Evolutionary conservation across 2,113 vertebrate genomes (phyloP), one percentile per base, ranked within the genome.

Genomic region (Pedionomus torquatus): DNA sequence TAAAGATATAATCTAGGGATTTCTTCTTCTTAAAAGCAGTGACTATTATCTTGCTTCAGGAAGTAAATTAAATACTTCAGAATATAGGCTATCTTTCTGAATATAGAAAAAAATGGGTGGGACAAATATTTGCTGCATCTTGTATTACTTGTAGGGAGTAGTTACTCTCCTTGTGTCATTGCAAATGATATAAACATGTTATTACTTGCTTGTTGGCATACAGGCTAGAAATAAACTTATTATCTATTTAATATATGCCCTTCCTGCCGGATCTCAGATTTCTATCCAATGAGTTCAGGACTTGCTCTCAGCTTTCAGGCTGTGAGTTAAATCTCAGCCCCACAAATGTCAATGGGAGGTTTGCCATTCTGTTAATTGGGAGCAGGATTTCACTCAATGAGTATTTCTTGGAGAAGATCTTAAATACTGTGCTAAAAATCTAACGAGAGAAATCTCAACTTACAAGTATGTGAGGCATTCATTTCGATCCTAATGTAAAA

Each of bases 71-170:
- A 78, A 65, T 79, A 35, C 60, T 87, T 91, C 49, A 93, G 66
- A 87, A 89, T 72, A 49, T 14, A 72, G 48, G 17, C 30, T 87
- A 24, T 71, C 17, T 77, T 95, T 94, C 71, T 87, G 61, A 93
- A 87, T 37, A 69, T 3, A 94, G 78, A 70, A 90, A 84, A 90
- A 83, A 66, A 4, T 17, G 54, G 30, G 78, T 7, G 15, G 75
- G 74, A 94, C 66, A 95, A 87, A 72, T 90, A 88, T 61, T 96
- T 91, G 48, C 58, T 70, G 71, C 76, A 87, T 92, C 61, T 87
- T 94, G 28, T 66, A 58, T 69, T 90, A 88, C 41, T 85, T 80
- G 28, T 25, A 88, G 58, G 44, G 84, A 96, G 57, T 72, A 93
- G 49, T 25, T 87, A 35, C n/a, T 87, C 91, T 91, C 66, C 37